These are phyloP conservation scores for Nixonia krombeini DNA, from an alignment of 1,140 invertebrate genomes.

Conservation along the genomic window DNA sequence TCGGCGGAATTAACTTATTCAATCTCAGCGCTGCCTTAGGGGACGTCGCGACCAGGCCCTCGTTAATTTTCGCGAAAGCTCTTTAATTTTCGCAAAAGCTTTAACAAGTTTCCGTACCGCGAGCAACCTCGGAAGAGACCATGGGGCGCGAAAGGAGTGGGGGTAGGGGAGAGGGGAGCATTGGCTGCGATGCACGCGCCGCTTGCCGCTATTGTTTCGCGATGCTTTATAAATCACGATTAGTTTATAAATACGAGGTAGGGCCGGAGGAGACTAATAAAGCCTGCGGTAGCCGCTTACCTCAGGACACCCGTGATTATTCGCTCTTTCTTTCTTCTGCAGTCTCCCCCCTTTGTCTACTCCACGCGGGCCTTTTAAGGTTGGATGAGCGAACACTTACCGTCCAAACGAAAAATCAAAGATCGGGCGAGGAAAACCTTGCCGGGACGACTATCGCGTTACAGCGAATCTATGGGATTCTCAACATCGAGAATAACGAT, in stretches of 20 bases:
- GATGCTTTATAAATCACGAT: conserved; percentile 68
- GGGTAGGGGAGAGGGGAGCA: conserved; percentile 2
- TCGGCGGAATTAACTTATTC: conserved; percentile 57
- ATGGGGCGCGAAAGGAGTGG: too few relatives aligned
- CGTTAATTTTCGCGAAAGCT: conserved; percentile 65
- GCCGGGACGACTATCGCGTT: too few relatives aligned
- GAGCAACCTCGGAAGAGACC: conserved; percentile 30
- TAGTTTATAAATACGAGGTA: conserved; percentile 63
- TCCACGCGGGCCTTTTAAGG: conserved; percentile 54
- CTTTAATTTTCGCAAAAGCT: conserved; percentile 66
- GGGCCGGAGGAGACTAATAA: conserved; percentile 51
- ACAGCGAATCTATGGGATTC: too few relatives aligned
- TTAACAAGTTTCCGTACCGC: conserved; percentile 58
- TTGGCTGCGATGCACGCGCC: conserved; percentile 55
- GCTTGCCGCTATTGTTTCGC: conserved; percentile 58
- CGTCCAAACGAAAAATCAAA: conserved; percentile 11
- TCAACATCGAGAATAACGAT: too few relatives aligned
- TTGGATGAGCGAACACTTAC: conserved; percentile 18
- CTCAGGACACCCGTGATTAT: conserved; percentile 53
- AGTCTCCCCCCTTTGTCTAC: not conserved
- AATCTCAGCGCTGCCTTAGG: conserved; percentile 53
- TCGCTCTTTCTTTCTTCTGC: conserved; percentile 34
- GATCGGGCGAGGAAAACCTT: not conserved
- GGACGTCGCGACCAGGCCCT: conserved; percentile 46
- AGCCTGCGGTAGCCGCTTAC: conserved; percentile 33